Evolutionary conservation across 2,888 invertebrate species (phyloP).

Genomic region (Pyrgus malvae): DNA sequence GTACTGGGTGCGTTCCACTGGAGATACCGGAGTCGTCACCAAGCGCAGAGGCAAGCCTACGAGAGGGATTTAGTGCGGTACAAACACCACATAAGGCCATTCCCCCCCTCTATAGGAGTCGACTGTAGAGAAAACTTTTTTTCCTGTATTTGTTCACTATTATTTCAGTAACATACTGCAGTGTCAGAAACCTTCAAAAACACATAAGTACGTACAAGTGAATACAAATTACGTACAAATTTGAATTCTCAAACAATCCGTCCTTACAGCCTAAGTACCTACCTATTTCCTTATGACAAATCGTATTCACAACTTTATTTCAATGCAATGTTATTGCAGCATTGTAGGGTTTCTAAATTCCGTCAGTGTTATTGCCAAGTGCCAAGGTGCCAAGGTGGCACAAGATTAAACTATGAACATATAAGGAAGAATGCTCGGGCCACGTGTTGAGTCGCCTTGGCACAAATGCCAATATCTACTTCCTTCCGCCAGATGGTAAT

Average conservation of each 20-base stretch:
- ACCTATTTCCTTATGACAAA: background rate
- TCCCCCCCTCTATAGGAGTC: no score
- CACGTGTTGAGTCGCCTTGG: conserved; percentile 49
- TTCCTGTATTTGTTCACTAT: no score
- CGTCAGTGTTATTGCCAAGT: conserved; percentile 11
- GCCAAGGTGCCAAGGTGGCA: conserved; percentile 32
- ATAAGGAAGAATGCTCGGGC: conserved; percentile 34
- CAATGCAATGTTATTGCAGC: background rate
- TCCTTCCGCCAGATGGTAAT: conserved; percentile 50
- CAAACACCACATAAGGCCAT: no score
- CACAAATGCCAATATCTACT: conserved; percentile 43
- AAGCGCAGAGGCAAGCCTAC: no score
- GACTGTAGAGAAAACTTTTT: no score
- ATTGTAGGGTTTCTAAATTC: background rate
- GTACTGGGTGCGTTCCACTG: no score
- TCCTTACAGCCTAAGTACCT: background rate
- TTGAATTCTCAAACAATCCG: background rate
- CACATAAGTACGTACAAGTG: no score
- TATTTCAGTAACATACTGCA: no score
- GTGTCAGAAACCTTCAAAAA: no score
- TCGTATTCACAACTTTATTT: background rate
- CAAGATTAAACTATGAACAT: conserved; percentile 37
- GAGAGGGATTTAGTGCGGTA: no score
- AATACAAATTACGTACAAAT: background rate
- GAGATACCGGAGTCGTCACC: no score